Base-by-base conservation (phyloP, 2,113 vertebrate species). In the Notechis scutatus region DNA sequence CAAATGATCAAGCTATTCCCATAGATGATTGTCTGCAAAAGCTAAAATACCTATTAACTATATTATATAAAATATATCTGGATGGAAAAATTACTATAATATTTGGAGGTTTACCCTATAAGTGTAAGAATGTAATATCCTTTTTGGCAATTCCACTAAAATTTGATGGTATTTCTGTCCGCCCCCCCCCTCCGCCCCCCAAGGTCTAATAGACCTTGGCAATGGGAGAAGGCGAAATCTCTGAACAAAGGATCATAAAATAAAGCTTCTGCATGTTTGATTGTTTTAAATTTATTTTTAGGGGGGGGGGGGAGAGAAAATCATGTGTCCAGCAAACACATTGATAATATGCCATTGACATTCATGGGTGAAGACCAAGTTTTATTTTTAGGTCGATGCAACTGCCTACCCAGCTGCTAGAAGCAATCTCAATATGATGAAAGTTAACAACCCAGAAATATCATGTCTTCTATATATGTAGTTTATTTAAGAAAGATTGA, bases 41-140 rank as follows among this genome's bases (percentile, higher is more conserved):
- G 18, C 21, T 12, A 45, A 11, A 0, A 11, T 69, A 29, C 47
- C 0, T 85, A 9, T 57, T 92, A 42, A 42, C 12, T 61, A 42
- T 15, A 50, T 2, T 47, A 15, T 57, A 12, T 45, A 29, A 86
- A 52, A 34, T 45, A 90, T 1, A 61, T 90, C 39, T 61, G 86
- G n/a, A 21, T 6, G 85, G 23, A 90, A 85, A 50, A 45, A 61
- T 47, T 56, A 52, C 45, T 42, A 23, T 39, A 92, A 14, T 94
- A 50, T 91, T 95, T 93, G 18, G 87, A 92, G 18, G 92, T 74
- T 95, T 87, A 90, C 59, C 3, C 64, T 52, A 89, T 29, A 55
- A 69, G 81, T 45, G 12, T 56, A 95, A 87, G 93, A 74, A 15
- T 24, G 74, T 52, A n/a, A 55, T 90, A 85, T 2, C 85, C 45